Percentiles rank a stretch among this genome's conserved stretches.
Conservation (phyloP, 2,113 vertebrate genomes). For the Myotis brandtii region DNA sequence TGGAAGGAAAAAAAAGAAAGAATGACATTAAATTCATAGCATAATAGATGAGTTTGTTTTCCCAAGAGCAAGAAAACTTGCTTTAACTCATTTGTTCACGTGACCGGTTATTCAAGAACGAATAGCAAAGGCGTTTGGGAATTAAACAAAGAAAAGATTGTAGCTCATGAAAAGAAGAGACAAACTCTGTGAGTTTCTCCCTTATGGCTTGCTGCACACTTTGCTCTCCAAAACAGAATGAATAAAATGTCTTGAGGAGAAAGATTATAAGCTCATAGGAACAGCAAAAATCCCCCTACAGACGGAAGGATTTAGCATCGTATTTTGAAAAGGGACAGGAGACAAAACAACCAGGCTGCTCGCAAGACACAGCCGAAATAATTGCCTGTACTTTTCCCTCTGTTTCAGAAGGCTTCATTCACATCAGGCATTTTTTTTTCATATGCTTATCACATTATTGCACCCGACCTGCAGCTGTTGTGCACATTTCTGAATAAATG, state of each 20-base stretch:
- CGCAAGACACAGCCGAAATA: background rate
- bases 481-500: conserved; percentile 18
- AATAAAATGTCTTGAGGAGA: background rate
- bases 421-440: background rate
- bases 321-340: background rate
- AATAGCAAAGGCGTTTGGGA: conserved; percentile 19
- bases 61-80: conserved; percentile 20
- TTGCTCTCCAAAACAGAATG: background rate
- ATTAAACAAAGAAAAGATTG: conserved; percentile 45
- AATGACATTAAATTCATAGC: background rate
- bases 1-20: background rate
- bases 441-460: background rate
- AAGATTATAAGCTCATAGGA: background rate
- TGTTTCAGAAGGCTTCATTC: background rate
- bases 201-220: background rate
- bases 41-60: conserved; percentile 35
- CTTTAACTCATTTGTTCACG: conserved; percentile 18
- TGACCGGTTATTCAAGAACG: conserved; percentile 22
- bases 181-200: background rate
- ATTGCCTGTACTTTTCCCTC: background rate
- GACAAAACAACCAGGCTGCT: background rate
- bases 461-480: conserved; percentile 48
- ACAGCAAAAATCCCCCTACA: background rate
- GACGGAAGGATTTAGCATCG: conserved; percentile 18
- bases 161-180: background rate